phyloP scores from a whole-genome alignment of 2,797 vertebrate species.

The Gymnoscopelus microlampas region DNA sequence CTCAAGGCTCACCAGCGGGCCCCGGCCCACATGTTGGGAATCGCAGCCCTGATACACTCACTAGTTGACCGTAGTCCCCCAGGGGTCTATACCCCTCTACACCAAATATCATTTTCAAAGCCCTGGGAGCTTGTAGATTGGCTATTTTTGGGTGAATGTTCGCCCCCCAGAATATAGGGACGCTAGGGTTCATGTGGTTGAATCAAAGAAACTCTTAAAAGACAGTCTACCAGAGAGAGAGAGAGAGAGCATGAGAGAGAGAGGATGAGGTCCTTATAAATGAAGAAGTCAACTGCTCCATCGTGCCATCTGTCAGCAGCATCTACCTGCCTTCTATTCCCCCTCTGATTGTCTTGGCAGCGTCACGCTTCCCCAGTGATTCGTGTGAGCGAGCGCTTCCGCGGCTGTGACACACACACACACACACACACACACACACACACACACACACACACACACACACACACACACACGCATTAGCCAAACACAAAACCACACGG shows the following conservation, averaged over 20 bases:
- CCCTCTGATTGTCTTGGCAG: slow-evolving; percentile 68
- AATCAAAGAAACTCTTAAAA: slow-evolving; percentile 30
- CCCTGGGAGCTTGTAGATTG: too few species aligned
- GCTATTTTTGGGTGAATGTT: too few species aligned
- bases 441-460: too few species aligned
- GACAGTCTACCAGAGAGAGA: slow-evolving; percentile 69
- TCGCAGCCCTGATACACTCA: too few species aligned
- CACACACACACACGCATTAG: slow-evolving; percentile 42
- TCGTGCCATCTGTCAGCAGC: slow-evolving; percentile 70
- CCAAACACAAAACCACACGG: slow-evolving; percentile 60
- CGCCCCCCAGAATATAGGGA: too few species aligned
- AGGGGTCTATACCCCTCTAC: too few species aligned
- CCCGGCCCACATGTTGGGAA: too few species aligned
- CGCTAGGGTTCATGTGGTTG: too few species aligned
- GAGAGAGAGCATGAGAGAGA: slow-evolving; percentile 19
- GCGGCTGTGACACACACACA: slow-evolving; percentile 40
- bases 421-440: too few species aligned
- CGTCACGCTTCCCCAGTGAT: slow-evolving; percentile 55
- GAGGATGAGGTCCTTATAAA: slow-evolving; percentile 64
- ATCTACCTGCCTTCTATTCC: slow-evolving; percentile 50
- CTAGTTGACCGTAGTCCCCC: too few species aligned
- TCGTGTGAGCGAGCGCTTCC: slow-evolving; percentile 47
- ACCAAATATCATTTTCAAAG: too few species aligned
- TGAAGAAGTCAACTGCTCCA: slow-evolving; percentile 70
- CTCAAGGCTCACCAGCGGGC: too few species aligned